These are phyloP conservation scores for Nematolebias whitei DNA, from an alignment of 2,113 vertebrate species.

Conservation along the genomic window DNA sequence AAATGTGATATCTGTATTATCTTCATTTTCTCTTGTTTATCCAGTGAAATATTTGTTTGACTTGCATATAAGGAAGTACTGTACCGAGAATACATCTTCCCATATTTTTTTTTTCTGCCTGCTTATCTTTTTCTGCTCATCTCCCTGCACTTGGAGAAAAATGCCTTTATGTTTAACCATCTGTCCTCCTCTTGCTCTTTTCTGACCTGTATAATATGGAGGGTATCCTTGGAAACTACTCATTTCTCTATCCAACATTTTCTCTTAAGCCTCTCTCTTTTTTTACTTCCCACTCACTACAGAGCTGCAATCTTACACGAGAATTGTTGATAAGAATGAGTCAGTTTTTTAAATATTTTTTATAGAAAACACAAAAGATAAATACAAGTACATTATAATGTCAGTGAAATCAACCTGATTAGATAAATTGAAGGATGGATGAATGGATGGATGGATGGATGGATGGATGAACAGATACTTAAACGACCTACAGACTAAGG, in stretches of 20 bases:
- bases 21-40: too few relatives aligned
- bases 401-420: too few relatives aligned
- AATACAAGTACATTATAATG: neutral
- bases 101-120: neutral
- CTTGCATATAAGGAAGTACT: neutral
- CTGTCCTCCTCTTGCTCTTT: slow-evolving; percentile 3
- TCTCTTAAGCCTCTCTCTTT: slow-evolving; percentile 4
- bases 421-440: too few relatives aligned
- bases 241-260: neutral
- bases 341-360: neutral
- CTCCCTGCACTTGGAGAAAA: neutral
- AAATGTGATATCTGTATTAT: too few relatives aligned
- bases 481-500: too few relatives aligned
- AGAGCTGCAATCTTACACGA: slow-evolving; percentile 10
- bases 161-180: neutral
- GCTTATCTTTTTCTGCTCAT: neutral
- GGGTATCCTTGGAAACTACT: slow-evolving; percentile 1
- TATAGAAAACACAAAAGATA: neutral
- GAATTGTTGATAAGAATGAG: neutral
- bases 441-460: too few relatives aligned
- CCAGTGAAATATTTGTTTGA: neutral
- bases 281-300: slow-evolving; percentile 3
- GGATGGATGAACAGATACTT: too few relatives aligned
- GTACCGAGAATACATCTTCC: neutral
- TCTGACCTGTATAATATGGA: slow-evolving; percentile 17